A percentile compares a stretch with the other conserved stretches of the same genome.
Conservation (phyloP, 2,797 vertebrate species). For the Cossypha heuglini region DNA sequence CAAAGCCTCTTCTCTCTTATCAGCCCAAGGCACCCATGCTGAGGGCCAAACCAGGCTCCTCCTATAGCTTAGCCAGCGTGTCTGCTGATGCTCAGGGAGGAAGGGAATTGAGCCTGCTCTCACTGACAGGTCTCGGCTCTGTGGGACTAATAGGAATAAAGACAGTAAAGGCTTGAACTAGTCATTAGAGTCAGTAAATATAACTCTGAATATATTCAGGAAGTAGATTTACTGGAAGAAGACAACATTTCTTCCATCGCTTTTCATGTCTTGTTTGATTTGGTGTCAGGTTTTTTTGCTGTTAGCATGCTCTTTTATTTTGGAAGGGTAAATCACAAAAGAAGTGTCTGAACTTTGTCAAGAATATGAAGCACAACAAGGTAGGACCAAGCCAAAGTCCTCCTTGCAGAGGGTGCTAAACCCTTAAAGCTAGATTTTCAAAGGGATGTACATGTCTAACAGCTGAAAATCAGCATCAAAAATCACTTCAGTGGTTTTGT, state of each 20-base stretch:
- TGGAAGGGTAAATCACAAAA: neutral
- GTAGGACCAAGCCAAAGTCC: neutral
- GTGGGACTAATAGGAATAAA: neutral
- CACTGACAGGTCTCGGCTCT: neutral
- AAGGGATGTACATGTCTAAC: neutral
- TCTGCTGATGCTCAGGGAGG: neutral
- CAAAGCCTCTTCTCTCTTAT: neutral
- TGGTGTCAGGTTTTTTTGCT: neutral
- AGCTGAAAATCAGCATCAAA: neutral
- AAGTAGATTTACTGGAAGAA: neutral
- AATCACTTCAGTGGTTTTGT: neutral
- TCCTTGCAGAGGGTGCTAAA: neutral
- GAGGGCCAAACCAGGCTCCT: neutral
- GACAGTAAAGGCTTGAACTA: conserved; percentile 4
- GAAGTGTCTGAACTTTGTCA: neutral
- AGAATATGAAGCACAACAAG: neutral
- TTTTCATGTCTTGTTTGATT: neutral
- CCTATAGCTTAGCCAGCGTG: neutral
- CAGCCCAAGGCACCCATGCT: neutral
- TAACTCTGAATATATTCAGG: conserved; percentile 15
- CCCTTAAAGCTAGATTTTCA: neutral
- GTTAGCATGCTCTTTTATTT: neutral
- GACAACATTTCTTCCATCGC: neutral
- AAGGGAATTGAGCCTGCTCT: neutral
- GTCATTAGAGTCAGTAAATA: neutral